Evolutionary conservation across 2,113 vertebrate species (phyloP), one percentile per base, ranked within the genome.

Genomic region (Smithornis capensis): DNA sequence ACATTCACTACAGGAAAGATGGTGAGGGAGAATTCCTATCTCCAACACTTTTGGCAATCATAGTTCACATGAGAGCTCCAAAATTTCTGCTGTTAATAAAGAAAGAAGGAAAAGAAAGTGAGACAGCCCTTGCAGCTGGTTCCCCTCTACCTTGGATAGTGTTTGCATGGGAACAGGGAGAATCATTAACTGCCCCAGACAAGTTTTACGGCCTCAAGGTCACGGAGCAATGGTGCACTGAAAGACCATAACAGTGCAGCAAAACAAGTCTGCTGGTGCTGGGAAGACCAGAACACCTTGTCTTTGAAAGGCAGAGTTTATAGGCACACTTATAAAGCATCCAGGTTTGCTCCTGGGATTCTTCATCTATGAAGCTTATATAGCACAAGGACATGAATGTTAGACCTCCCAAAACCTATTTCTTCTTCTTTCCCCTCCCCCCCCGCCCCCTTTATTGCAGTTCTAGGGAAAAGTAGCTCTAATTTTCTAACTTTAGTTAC

Each of bases 111-210:
- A 82, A 60, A 60, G n/a, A 47, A 68, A 87, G 40, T 12, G 24
- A 80, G 42, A 19, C 29, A 74, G 42, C 37, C 31, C 45, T 35
- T 0, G 0, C 40, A 76, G 82, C 25, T 57, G 38, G 29, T 29
- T 71, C 55, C 62, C 23, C 19, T 65, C 60, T 59, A 4, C 53
- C 53, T 44, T 44, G 37, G 88, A 65, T 80, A 80, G 90, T 82
- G 53, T 89, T 91, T 94, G 69, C 25, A 11, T 0, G 5, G 56
- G 76, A 87, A 15, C 23, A 88, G 44, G 55, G 77, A 64, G 49
- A 92, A 91, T 94, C 89, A 94, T 94, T 96, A 95, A 95, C 91
- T 76, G 45, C n/a, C 47, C 44, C 77, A 78, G 57, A 47, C 40
- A 70, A 60, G 53, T 47, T 76, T 40, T 4, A 12, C 45, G 53